Base-by-base conservation (phyloP, 2,113 vertebrate species). In the Takifugu flavidus region DNA sequence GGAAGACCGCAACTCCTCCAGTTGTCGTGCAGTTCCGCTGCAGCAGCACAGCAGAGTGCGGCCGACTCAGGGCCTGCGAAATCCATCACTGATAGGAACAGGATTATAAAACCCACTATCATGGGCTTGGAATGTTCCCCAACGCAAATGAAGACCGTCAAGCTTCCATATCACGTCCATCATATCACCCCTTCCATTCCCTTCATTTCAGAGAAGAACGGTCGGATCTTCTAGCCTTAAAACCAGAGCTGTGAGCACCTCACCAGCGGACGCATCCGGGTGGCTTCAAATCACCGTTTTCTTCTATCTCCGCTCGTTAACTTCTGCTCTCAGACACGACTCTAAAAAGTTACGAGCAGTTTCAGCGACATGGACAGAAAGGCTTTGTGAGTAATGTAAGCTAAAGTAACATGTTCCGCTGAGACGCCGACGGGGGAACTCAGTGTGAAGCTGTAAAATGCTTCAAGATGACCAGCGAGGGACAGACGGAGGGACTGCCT, bases 81-180 rank as follows among this genome's bases (percentile, higher is more conserved):
- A 82, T 62, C 72, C 77, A 88, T 88, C 78, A 85, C 59, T 59
- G 65, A 83, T 86, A 82, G 72, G 68, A 77, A 67, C 61, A 47
- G 62, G 69, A 82, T 74, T 66, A 75, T 76, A 61, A 73, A 84
- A 68, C 59, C 67, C 72, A 28, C 67, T 65, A 84, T 84, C 82
- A 87, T 82, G 70, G 49, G 10, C 53, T 60, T 70, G 86, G 85
- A 90, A 88, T 88, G 77, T 82, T 53, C 60, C 71, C 82, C 84
- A 20, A 20, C 20, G 20, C 20, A 20, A 20, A 20, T 20, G 20
- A 20, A 20, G 64, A 65, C 44, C 70, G 43, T 61, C 63, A 34
- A 46, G 29, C 61, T 39, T 61, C 34, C 43, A 42, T 8, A 69
- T 29, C 74, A 66, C 71, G 60, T 67, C 44, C 53, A 49, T 56